Conservation (phyloP, 2,797 vertebrate species). For the Pangasius macronema region DNA sequence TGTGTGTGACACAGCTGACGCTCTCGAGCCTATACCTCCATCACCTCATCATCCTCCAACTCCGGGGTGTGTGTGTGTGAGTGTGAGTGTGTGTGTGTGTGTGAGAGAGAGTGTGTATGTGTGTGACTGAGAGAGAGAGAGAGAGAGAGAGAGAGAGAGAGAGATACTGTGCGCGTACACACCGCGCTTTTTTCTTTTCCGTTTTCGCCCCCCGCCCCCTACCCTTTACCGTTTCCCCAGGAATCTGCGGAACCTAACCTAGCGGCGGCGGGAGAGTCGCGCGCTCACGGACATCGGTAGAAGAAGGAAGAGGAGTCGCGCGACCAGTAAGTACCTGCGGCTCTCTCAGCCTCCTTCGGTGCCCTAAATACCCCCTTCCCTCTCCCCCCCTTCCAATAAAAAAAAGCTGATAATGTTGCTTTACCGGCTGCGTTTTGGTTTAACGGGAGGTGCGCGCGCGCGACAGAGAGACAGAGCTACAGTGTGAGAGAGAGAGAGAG, state of each 20-base stretch:
- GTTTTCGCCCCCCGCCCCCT: not conserved
- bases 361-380: not conserved
- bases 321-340: constrained; percentile 33
- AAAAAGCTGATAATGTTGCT: constrained; percentile 13
- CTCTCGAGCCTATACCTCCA: constrained; percentile 46
- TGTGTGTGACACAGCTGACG: constrained; percentile 67
- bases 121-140: not conserved
- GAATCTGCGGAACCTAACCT: constrained; percentile 33
- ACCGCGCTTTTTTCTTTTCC: not conserved
- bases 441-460: not conserved
- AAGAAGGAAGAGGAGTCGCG: constrained; percentile 16
- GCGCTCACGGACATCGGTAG: constrained; percentile 22
- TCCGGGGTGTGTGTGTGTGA: not conserved
- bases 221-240: constrained; percentile 37
- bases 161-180: not conserved
- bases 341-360: not conserved
- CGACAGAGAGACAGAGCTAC: not conserved
- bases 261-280: constrained; percentile 35
- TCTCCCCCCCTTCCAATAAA: too few relatives aligned
- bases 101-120: not conserved
- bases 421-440: constrained; percentile 17
- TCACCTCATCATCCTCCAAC: constrained; percentile 42
- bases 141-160: not conserved
- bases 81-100: not conserved
- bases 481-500: not conserved